Conservation (phyloP, 2,797 vertebrate genomes). For the Etheostoma nigrum region DNA sequence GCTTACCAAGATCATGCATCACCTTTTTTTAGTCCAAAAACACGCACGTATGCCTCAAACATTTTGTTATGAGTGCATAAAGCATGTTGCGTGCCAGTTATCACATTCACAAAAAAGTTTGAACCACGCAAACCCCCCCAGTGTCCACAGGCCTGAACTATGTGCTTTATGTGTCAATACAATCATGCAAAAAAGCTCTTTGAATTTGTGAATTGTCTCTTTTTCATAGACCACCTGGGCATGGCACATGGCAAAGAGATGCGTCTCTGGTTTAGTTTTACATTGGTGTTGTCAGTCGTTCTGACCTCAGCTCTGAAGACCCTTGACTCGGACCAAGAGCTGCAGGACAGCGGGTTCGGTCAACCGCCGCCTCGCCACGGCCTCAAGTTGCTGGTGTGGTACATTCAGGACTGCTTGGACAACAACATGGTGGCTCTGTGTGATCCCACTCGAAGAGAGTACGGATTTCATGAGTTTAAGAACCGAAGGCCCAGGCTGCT, state of each 20-base stretch:
- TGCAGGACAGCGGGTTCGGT: slow-evolving; percentile 75
- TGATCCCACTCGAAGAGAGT: slow-evolving; percentile 60
- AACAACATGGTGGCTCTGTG: slow-evolving; percentile 83
- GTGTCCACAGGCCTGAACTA: too few relatives aligned
- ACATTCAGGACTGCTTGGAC: slow-evolving; percentile 73
- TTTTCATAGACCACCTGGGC: slow-evolving; percentile 14
- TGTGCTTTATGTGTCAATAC: too few relatives aligned
- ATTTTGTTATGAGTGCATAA: too few relatives aligned
- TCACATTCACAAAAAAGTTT: too few relatives aligned
- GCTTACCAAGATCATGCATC: too few relatives aligned
- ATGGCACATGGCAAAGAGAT: not conserved
- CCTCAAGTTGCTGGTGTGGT: slow-evolving; percentile 77
- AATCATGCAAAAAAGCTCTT: too few relatives aligned
- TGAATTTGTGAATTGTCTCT: too few relatives aligned
- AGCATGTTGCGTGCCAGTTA: too few relatives aligned
- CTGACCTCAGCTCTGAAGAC: slow-evolving; percentile 54
- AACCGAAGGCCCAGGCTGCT: slow-evolving; percentile 63
- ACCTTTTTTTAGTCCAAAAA: too few relatives aligned
- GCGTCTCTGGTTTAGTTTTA: slow-evolving; percentile 29
- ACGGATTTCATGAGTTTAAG: slow-evolving; percentile 74
- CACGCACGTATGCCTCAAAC: too few relatives aligned
- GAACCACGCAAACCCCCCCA: too few relatives aligned
- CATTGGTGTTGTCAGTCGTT: slow-evolving; percentile 9
- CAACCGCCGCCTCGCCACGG: slow-evolving; percentile 79
- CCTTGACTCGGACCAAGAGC: slow-evolving; percentile 70